Percentiles rank a stretch among this genome's conserved stretches.
These are phyloP conservation scores for Aramus guarauna DNA, from an alignment of 2,113 vertebrate species.

Conservation along the genomic window DNA sequence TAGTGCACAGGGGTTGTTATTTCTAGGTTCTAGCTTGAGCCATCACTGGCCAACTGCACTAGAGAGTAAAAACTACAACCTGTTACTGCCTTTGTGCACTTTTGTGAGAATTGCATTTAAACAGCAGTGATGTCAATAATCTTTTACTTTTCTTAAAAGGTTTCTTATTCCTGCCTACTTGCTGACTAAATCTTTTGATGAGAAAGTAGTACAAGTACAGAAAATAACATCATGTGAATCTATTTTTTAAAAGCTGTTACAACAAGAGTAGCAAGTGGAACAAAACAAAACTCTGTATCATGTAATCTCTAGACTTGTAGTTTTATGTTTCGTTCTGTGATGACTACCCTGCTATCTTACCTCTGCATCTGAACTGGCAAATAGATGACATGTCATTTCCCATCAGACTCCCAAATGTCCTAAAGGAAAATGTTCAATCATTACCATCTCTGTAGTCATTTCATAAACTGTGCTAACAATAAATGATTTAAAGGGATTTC, in stretches of 20 bases:
- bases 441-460: not conserved
- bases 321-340: not conserved
- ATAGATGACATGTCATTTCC: not conserved
- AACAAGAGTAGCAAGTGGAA: not conserved
- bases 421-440: not conserved
- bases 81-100: not conserved
- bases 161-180: not conserved
- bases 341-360: not conserved
- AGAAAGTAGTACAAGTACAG: not conserved
- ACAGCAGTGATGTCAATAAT: not conserved
- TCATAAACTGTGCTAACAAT: not conserved
- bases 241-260: not conserved
- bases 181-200: not conserved
- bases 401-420: not conserved
- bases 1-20: not conserved
- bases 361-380: not conserved
- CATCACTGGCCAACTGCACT: not conserved
- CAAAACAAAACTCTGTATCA: not conserved
- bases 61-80: not conserved
- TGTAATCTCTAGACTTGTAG: not conserved
- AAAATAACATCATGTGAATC: not conserved
- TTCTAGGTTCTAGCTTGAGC: not conserved
- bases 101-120: not conserved
- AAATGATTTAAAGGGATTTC: not conserved
- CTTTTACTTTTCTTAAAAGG: not conserved